Conservation (phyloP, 2,797 vertebrate genomes). For the Siniperca scherzeri region DNA sequence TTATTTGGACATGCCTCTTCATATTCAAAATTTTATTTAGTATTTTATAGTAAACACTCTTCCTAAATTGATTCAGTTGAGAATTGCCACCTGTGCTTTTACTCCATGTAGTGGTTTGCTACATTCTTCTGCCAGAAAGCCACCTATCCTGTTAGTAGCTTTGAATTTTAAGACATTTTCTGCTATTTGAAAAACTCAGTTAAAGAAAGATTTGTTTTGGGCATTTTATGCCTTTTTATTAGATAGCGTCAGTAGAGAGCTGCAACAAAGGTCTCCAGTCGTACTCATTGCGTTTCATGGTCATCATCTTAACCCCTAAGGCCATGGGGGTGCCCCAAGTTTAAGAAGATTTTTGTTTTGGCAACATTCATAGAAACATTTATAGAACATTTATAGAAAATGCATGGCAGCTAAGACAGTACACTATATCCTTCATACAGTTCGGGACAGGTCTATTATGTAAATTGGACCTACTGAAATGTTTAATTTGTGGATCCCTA, state of each 20-base stretch:
- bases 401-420: not conserved
- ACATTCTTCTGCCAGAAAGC: not conserved
- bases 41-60: conserved; percentile 8
- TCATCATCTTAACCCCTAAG: not conserved
- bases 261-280: not conserved
- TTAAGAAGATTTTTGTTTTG: not conserved
- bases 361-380: not conserved
- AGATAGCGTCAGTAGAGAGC: not conserved
- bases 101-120: not conserved
- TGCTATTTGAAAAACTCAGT: not conserved
- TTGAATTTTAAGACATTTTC: conserved; percentile 3
- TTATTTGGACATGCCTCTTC: not conserved
- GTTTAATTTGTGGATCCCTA: not conserved
- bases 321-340: no score
- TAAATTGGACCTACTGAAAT: conserved; percentile 3
- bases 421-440: not conserved
- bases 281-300: not conserved
- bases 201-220: not conserved
- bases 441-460: not conserved
- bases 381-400: not conserved
- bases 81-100: conserved; percentile 1
- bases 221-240: not conserved
- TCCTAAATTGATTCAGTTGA: conserved; percentile 6
- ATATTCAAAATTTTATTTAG: not conserved
- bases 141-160: not conserved